These are phyloP conservation scores for Sebastiscus albofasciatus DNA, from an alignment of 2,797 vertebrate species.

Conservation along the genomic window DNA sequence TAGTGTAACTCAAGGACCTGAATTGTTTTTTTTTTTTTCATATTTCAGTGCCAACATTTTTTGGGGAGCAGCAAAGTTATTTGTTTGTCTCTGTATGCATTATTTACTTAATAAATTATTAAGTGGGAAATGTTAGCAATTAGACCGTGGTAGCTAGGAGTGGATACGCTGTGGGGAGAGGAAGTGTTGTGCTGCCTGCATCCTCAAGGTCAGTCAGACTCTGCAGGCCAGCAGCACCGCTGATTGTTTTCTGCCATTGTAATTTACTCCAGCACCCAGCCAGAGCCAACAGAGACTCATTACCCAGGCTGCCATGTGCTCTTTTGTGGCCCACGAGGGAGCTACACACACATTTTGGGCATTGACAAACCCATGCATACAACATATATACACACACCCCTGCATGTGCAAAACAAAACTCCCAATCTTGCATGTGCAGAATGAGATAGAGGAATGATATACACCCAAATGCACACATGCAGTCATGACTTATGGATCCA, in stretches of 20 bases:
- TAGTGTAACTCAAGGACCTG: conserved; percentile 35
- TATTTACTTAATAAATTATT: conserved; percentile 73
- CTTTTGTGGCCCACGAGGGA: conserved; percentile 53
- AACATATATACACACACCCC: neutral
- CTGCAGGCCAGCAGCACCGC: conserved; percentile 40
- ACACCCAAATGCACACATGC: neutral
- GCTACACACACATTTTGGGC: neutral
- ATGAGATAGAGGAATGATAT: neutral
- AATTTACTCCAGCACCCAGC: conserved; percentile 64
- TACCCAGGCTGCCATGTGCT: conserved; percentile 67
- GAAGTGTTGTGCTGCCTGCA: conserved; percentile 41
- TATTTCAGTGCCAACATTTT: conserved; percentile 23
- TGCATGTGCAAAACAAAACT: neutral
- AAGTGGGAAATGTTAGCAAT: conserved; percentile 60
- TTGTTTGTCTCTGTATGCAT: conserved; percentile 56
- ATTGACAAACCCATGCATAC: conserved; percentile 2
- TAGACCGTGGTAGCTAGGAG: conserved; percentile 24
- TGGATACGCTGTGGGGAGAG: conserved; percentile 36
- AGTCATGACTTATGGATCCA: neutral
- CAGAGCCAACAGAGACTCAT: conserved; percentile 69
- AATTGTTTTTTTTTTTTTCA: conserved; percentile 14
- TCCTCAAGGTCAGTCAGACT: conserved; percentile 71
- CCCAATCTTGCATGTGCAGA: neutral
- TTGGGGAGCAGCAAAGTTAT: neutral
- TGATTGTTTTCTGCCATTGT: conserved; percentile 76